Base-by-base conservation (phyloP, 2,888 invertebrate genomes). In the Cataglyphis altisquamis region DNA sequence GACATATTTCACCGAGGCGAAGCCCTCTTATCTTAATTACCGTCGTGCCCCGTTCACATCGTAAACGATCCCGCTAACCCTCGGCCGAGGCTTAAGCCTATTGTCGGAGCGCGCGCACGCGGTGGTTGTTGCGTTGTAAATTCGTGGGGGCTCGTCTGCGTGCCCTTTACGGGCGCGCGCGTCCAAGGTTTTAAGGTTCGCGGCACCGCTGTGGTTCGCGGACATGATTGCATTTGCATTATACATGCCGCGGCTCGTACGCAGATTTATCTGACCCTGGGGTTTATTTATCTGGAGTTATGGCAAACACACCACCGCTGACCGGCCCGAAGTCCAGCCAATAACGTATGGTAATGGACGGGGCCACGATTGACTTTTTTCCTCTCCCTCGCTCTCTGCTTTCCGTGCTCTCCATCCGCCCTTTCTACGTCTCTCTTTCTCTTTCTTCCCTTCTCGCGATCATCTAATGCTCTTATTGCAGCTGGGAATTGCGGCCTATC, bases 181-280 rank as follows among this genome's bases (percentile, higher is more conserved):
- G 66, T 89, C 85, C 80, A 80, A 90, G 89, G 89, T 92, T 92
- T 91, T 91, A 91, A 89, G 90, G 90, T 90, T 80, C 91, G 86
- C 89, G 88, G 87, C 91, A 89, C 84, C 88, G 85, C 68, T n/a
- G 84, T 80, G 85, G 89, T 88, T 87, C 91, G 90, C 90, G 92
- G 91, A 93, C 93, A 94, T 92, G 93, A 93, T 93, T 93, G 94
- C 94, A 94, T 94, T 94, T 94, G 94, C 94, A 94, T 94, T 94
- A 93, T 94, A 94, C 94, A 94, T 91, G 93, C 92, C 84, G 91
- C 92, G 90, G 91, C 90, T 90, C 52, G 90, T 87, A 84, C 89
- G 91, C 92, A 92, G 91, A 93, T 94, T 94, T 94, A 94, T 93
- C 93, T 92, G 92, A 90, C 91, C 90, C 92, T 90, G 88, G 91